These are phyloP conservation scores for Pentalonia nigronervosa DNA, from an alignment of 1,140 invertebrate genomes.

Conservation along the genomic window DNA sequence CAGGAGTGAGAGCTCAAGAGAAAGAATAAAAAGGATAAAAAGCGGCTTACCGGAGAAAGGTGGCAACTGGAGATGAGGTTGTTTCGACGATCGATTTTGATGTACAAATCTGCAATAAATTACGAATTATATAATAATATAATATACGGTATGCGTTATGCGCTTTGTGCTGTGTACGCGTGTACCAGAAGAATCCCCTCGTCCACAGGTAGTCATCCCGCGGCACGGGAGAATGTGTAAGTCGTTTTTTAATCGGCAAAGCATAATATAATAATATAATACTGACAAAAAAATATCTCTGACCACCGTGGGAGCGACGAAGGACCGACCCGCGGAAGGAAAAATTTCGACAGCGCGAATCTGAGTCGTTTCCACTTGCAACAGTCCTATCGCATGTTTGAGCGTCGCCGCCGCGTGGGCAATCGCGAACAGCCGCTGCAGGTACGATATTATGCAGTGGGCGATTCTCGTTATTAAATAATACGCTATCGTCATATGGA, in stretches of 20 bases:
- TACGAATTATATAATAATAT: too few species aligned
- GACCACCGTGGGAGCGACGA: background rate
- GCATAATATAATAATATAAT: too few species aligned
- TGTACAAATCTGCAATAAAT: background rate
- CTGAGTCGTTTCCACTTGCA: background rate
- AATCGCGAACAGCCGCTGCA: background rate
- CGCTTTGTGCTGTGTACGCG: too few species aligned
- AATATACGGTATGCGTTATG: too few species aligned
- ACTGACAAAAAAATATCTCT: background rate
- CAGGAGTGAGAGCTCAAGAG: background rate
- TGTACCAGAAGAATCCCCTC: too few species aligned
- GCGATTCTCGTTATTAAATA: background rate
- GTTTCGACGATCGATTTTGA: background rate
- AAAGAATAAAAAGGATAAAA: background rate
- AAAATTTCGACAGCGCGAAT: background rate
- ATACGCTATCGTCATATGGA: background rate
- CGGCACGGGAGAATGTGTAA: too few species aligned
- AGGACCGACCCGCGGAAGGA: background rate
- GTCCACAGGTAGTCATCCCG: too few species aligned
- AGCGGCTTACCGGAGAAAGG: background rate
- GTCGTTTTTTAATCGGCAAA: too few species aligned
- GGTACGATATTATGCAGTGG: background rate
- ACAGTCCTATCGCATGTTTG: too few species aligned
- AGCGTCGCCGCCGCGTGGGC: background rate
- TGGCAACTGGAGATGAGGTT: background rate